These are phyloP conservation scores for Ascaphus truei DNA, from an alignment of 2,113 vertebrate species.

Conservation along the genomic window DNA sequence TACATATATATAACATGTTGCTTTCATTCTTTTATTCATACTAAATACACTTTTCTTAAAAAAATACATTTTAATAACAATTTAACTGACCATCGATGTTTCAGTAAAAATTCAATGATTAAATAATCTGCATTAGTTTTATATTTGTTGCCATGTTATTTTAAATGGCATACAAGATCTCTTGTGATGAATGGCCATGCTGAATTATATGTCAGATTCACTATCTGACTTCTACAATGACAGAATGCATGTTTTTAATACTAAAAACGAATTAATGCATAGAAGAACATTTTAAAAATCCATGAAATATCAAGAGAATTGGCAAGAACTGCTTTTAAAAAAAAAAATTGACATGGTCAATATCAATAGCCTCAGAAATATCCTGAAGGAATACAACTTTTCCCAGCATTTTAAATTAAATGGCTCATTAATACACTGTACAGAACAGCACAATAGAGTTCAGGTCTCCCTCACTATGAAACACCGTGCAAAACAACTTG, in stretches of 20 bases:
- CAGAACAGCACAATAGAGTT: conserved; percentile 39
- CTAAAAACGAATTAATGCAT: conserved; percentile 19
- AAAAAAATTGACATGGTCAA: conserved; percentile 27
- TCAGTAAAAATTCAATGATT: background rate
- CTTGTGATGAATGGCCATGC: background rate
- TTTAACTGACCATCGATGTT: background rate
- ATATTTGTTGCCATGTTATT: background rate
- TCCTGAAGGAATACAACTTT: conserved; percentile 49
- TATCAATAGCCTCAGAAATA: conserved; percentile 30
- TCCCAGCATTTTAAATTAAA: conserved; percentile 51
- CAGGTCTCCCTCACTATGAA: conserved; percentile 54
- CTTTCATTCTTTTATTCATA: background rate
- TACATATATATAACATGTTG: too few species aligned
- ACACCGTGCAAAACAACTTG: conserved; percentile 46
- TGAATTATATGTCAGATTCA: background rate
- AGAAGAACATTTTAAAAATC: conserved; percentile 12
- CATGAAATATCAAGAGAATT: conserved; percentile 1
- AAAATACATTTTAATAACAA: background rate
- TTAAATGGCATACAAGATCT: conserved; percentile 1
- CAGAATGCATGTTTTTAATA: background rate
- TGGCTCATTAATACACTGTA: conserved; percentile 52
- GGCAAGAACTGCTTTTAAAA: conserved; percentile 4
- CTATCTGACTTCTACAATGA: conserved; percentile 2
- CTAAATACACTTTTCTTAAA: background rate
- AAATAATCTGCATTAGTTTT: conserved; percentile 2